These are phyloP conservation scores for Notothenia rossii DNA, from an alignment of 2,113 vertebrate genomes.

Conservation along the genomic window DNA sequence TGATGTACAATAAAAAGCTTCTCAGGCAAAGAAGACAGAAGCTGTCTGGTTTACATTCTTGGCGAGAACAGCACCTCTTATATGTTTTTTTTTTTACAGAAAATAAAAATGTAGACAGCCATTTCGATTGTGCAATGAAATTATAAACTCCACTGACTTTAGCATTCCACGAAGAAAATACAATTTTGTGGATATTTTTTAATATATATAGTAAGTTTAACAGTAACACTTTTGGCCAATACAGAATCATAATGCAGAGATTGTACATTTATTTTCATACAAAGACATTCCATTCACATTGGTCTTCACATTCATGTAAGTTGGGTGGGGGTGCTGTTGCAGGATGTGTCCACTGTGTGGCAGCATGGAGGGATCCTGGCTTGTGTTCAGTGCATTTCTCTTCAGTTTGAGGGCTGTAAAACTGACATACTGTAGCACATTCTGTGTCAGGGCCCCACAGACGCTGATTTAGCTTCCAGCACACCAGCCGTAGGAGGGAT, in stretches of 20 bases:
- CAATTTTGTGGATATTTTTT: conserved; percentile 60
- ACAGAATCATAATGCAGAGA: conserved; percentile 43
- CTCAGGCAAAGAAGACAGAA: conserved; percentile 33
- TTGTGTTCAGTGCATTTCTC: conserved; percentile 59
- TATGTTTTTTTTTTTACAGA: conserved; percentile 19
- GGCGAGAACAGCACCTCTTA: conserved; percentile 70
- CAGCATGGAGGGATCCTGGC: conserved; percentile 63
- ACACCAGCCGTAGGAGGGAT: conserved; percentile 22
- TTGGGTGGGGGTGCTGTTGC: conserved; percentile 43
- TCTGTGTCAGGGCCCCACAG: conserved; percentile 26
- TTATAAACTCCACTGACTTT: conserved; percentile 29
- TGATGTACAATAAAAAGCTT: conserved; percentile 19
- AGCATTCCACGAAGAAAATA: conserved; percentile 60
- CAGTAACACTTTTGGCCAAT: conserved; percentile 31
- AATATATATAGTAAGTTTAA: conserved; percentile 20
- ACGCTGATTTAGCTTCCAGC: conserved; percentile 33
- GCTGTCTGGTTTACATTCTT: conserved; percentile 70
- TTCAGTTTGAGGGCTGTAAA: conserved; percentile 27
- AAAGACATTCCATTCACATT: conserved; percentile 47
- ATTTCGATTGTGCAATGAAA: conserved; percentile 25
- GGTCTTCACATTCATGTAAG: conserved; percentile 44
- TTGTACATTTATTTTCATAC: conserved; percentile 24
- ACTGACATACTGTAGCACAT: conserved; percentile 44
- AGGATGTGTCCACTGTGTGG: conserved; percentile 73
- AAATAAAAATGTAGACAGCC: conserved; percentile 8